Evolutionary conservation across 2,888 invertebrate species (phyloP).

Genomic region (Cephalotes varians): DNA sequence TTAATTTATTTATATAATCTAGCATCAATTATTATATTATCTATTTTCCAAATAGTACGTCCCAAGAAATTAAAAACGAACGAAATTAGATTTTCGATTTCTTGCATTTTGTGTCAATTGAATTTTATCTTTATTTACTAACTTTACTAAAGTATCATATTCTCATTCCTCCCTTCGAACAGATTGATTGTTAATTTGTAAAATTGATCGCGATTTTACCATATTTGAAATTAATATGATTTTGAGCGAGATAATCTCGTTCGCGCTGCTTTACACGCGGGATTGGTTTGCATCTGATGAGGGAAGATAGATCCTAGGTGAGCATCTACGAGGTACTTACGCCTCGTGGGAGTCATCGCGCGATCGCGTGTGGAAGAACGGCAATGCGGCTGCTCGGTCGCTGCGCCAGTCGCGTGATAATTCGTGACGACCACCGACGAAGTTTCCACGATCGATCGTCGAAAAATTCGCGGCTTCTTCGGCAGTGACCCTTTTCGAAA

Average conservation of each 20-base stretch:
- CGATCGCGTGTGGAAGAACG: constrained; percentile 71
- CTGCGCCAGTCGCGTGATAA: constrained; percentile 73
- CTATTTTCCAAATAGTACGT: neutral
- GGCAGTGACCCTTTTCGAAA: constrained; percentile 65
- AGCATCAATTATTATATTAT: neutral
- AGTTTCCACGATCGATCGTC: constrained; percentile 76
- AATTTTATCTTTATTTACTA: neutral
- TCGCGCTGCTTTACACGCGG: neutral
- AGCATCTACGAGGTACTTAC: constrained; percentile 38
- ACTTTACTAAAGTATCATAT: neutral
- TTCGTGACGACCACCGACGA: constrained; percentile 70
- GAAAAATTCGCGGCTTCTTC: constrained; percentile 68
- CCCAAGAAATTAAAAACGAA: neutral
- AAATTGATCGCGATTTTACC: neutral
- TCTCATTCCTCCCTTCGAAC: neutral
- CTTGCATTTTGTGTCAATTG: neutral
- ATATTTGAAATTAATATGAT: neutral
- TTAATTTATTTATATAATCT: neutral
- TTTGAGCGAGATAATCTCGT: neutral
- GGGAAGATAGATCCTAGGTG: constrained; percentile 30
- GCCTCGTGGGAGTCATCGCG: constrained; percentile 53
- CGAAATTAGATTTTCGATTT: neutral
- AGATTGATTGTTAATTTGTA: neutral
- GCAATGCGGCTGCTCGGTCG: constrained; percentile 56
- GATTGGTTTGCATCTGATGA: neutral